Evolutionary conservation across 2,888 invertebrate genomes (phyloP), one percentile per base, ranked within the genome.

Genomic region (Drosophila helvetica): DNA sequence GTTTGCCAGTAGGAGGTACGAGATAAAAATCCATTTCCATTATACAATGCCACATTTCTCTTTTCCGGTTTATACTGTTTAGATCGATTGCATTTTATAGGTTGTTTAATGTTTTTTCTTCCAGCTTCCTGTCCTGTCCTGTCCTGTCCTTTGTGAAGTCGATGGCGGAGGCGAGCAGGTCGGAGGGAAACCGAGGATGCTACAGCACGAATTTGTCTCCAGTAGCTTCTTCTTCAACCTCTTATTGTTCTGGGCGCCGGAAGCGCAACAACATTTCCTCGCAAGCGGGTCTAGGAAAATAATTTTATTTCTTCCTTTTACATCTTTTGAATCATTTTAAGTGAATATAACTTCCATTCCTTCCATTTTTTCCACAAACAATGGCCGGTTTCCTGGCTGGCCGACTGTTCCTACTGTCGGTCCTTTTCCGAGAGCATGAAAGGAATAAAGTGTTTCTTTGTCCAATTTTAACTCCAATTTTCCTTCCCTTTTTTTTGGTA

Each of bases 71-170:
- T 88, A 80, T 88, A 86, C 79, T 79, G 65, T 78, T 83, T 88
- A 83, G 83, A 89, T 84, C 89, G 88, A 89, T 89, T 89, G 89
- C 84, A 84, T 89, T 89, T 89, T 89, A 88, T 83, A 89, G 84
- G 86, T 89, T 88, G 77, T 86, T 89, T 83, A 83, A 83, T 89
- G 89, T 64, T 55, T 19, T 30, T 60, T 55, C 65, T 64, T 33
- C 18, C 75, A 56, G 38, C 52, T 38, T 75, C 59, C 61, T 65
- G 72, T 60, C 63, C 43, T 12, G 25, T 74, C 59, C 60, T 64
- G 70, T 61, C 65, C 43, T 12, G 27, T 27, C 27, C 27, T 59
- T 64, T 62, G 65, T 60, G 58, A 64, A 38, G 15, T 38, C 38
- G 38, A 6, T 38, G 2, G 52, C 66, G 69, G 54, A 59, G 18